Evolutionary conservation across 2,888 invertebrate species (phyloP), one percentile per base, ranked within the genome.

Genomic region (Caradrina kadenii): DNA sequence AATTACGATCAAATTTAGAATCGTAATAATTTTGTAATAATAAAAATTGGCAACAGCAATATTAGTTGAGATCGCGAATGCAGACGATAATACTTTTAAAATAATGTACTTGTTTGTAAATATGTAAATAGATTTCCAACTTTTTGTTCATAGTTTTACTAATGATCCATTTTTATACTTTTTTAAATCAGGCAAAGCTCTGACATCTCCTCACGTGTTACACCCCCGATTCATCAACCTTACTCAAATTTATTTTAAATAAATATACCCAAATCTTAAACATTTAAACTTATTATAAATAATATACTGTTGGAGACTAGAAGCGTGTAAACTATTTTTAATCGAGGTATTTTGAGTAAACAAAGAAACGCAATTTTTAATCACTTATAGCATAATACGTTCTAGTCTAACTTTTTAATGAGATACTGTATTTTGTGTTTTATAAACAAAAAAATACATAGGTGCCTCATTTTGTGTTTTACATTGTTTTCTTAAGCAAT

Each of bases 261-360:
- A 65, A 59, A 60, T 50, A 55, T 21, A 63, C 11, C 17, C n/a
- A 69, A 52, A 56, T 8, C 19, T 26, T 56, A 49, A 49, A 53
- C 8, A 8, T 50, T 49, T 48, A 42, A 62, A 58, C 64, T 78
- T 76, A 78, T 31, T 45, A 13, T 77, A 59, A 52, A 61, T 2
- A 2, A 26, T 54, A 74, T 77, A 74, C 60, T 53, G 31, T 50
- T 56, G n/a, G 2, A 15, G 77, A 79, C 77, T 77, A 77, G 77
- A 79, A 74, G 31, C 6, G 15, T 63, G 35, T 63, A 35, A 55
- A 64, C 61, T 21, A 48, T 54, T 4, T 50, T 22, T 68, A 63
- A 58, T 60, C 8, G 52, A n/a, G 13, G 42, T 49, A 49, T 22
- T 21, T 0, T 13, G 39, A 63, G 17, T 54, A 0, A 48, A 22